Conservation (phyloP, 2,888 invertebrate species). For the Leucoma salicis region DNA sequence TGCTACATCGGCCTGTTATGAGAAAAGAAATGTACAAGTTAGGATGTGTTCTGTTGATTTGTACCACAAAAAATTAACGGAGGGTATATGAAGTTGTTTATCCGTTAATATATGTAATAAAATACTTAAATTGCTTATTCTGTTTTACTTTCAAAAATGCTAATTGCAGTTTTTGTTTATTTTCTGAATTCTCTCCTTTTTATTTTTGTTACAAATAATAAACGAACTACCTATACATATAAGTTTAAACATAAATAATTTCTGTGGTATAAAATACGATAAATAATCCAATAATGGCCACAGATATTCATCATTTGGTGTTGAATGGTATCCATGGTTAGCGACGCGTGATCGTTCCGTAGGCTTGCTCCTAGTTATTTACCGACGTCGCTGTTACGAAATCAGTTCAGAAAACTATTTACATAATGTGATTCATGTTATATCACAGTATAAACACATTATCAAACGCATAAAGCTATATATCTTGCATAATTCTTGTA, state of each 20-base stretch:
- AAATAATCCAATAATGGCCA: constrained; percentile 20
- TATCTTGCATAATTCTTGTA: background rate
- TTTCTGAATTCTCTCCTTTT: no score
- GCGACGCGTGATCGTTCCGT: constrained; percentile 68
- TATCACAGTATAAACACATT: constrained; percentile 16
- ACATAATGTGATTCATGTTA: constrained; percentile 46
- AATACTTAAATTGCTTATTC: no score
- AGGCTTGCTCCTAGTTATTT: constrained; percentile 55
- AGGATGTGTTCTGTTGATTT: no score
- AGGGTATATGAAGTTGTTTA: no score
- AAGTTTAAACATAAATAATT: background rate
- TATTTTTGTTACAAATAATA: no score
- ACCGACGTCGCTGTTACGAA: constrained; percentile 55
- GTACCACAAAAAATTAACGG: no score
- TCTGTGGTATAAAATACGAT: constrained; percentile 5
- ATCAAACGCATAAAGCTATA: constrained; percentile 3
- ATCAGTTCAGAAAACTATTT: constrained; percentile 59
- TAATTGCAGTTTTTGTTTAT: no score
- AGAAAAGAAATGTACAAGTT: no score
- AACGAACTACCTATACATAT: no score
- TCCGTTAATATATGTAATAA: no score
- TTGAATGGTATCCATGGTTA: constrained; percentile 45
- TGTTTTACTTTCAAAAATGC: no score
- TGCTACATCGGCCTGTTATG: no score
- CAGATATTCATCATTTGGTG: constrained; percentile 27